Evolutionary conservation across 1,140 invertebrate genomes (phyloP).

Genomic region (Sinella curviseta): DNA sequence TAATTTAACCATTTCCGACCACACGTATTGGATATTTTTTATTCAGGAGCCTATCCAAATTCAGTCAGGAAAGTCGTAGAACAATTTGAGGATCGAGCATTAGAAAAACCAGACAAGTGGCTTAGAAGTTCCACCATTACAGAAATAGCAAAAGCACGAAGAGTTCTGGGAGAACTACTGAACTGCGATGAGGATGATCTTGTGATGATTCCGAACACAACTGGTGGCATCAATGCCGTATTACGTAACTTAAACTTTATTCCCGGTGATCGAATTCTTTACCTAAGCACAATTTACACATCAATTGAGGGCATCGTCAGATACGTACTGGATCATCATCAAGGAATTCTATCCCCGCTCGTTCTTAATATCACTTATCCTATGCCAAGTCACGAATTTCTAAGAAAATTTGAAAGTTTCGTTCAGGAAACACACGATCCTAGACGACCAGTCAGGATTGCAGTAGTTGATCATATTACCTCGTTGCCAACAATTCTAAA

Average conservation of each 20-base stretch:
- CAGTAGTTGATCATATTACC: constrained; percentile 40
- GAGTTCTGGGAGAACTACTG: no score
- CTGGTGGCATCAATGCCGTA: constrained; percentile 42
- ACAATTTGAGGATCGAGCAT: no score
- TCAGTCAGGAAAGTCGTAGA: no score
- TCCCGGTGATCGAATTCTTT: constrained; percentile 28
- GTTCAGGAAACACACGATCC: neutral
- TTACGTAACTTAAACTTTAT: constrained; percentile 32
- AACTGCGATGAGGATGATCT: no score
- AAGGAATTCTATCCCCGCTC: constrained; percentile 12
- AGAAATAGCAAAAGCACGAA: no score
- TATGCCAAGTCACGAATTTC: constrained; percentile 30
- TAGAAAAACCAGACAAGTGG: no score
- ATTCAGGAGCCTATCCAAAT: no score
- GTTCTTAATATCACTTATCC: constrained; percentile 33
- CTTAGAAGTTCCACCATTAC: no score
- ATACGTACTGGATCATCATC: neutral
- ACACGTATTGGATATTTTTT: no score
- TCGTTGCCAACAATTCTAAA: constrained; percentile 27
- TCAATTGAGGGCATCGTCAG: constrained; percentile 32
- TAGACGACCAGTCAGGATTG: neutral
- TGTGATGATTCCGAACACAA: no score
- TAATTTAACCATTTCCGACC: no score
- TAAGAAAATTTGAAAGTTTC: constrained; percentile 32
- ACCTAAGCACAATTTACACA: constrained; percentile 35